Evolutionary conservation across 2,888 invertebrate species (phyloP).

Genomic region (Leptopilina myrica): DNA sequence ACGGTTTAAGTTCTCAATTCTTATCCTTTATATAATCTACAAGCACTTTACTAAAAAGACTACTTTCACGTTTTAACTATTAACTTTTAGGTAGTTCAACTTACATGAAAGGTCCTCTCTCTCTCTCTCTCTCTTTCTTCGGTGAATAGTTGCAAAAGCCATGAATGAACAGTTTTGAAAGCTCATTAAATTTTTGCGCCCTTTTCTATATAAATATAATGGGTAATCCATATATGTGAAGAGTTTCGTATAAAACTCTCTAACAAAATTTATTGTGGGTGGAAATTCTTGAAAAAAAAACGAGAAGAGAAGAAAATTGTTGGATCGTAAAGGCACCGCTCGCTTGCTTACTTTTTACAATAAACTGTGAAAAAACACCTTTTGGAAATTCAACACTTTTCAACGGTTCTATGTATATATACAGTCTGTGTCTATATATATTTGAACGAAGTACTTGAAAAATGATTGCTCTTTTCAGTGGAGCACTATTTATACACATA

Average conservation of each 20-base stretch:
- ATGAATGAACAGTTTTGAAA: slow-evolving; percentile 5
- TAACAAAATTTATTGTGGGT: background rate
- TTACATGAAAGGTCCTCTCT: background rate
- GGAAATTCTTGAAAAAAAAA: slow-evolving; percentile 2
- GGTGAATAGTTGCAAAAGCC: background rate
- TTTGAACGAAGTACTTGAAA: background rate
- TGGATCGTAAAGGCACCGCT: background rate
- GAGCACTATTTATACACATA: background rate
- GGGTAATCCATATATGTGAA: background rate
- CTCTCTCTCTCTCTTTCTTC: no score
- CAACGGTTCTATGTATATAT: background rate
- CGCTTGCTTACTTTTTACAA: background rate
- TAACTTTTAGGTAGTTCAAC: background rate
- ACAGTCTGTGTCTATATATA: background rate
- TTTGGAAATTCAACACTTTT: background rate
- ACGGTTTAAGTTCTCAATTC: slow-evolving; percentile 7
- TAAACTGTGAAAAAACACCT: slow-evolving; percentile 10
- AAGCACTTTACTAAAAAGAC: slow-evolving; percentile 12
- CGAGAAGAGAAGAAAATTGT: background rate
- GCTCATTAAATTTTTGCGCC: background rate
- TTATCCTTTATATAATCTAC: slow-evolving; percentile 23
- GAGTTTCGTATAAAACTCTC: background rate
- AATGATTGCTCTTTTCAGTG: background rate
- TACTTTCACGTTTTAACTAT: background rate
- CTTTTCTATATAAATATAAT: background rate